These are phyloP conservation scores for Drosophila anomalipes DNA, from an alignment of 2,888 invertebrate genomes.

Conservation along the genomic window DNA sequence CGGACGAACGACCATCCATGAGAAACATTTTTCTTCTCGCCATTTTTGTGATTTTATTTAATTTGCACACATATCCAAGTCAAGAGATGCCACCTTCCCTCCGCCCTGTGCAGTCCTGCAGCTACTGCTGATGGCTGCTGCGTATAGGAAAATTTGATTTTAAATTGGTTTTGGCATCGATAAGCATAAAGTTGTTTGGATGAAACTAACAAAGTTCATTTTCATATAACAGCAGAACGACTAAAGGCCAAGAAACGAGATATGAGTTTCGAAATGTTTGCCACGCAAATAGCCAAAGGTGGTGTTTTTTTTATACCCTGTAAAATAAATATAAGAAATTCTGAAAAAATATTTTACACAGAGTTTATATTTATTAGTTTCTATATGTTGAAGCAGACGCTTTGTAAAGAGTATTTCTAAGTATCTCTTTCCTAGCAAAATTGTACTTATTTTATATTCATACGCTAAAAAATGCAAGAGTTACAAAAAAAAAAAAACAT, in stretches of 20 bases:
- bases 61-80: slow-evolving; percentile 71
- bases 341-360: not conserved
- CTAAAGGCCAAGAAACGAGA: slow-evolving; percentile 32
- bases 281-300: slow-evolving; percentile 70
- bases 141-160: slow-evolving; percentile 71
- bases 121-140: slow-evolving; percentile 9
- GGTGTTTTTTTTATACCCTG: slow-evolving; percentile 28
- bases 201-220: slow-evolving; percentile 68
- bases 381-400: not conserved
- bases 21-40: slow-evolving; percentile 57
- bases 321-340: no score
- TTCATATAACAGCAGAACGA: slow-evolving; percentile 41
- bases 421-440: not conserved
- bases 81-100: slow-evolving; percentile 22
- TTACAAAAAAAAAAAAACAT: slow-evolving; percentile 35
- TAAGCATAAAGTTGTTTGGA: slow-evolving; percentile 60
- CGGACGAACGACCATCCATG: slow-evolving; percentile 23
- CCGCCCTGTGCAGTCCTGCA: not conserved
- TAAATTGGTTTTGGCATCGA: slow-evolving; percentile 75
- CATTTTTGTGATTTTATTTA: slow-evolving; percentile 73
- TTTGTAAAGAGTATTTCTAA: not conserved
- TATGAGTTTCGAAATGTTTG: slow-evolving; percentile 46
- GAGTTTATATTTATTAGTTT: not conserved
- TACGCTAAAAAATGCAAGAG: slow-evolving; percentile 18
- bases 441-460: slow-evolving; percentile 3